Percentiles rank a stretch among this genome's conserved stretches.
These are phyloP conservation scores for Blastomussa wellsi DNA, from an alignment of 92 coral and sea anemone species.

Conservation along the genomic window DNA sequence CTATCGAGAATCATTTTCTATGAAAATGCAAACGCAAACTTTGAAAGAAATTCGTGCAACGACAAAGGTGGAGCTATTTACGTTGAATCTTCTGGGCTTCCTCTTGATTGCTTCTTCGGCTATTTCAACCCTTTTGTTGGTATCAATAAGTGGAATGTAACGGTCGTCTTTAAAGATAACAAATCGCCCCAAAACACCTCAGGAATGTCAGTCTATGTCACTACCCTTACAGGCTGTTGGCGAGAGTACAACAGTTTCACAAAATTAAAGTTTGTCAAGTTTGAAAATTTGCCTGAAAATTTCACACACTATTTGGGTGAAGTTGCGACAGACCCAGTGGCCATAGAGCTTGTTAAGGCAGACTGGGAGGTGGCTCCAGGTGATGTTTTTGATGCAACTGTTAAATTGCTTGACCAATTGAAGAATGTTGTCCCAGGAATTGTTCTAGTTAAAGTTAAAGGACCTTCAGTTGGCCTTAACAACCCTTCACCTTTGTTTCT, in stretches of 20 bases:
- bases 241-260: constrained; percentile 58
- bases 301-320: constrained; percentile 45
- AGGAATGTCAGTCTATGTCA: constrained; percentile 84
- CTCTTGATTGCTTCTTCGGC: constrained; percentile 78
- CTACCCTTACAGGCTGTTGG: constrained; percentile 81
- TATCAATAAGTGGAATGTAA: constrained; percentile 64
- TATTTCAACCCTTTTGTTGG: constrained; percentile 38
- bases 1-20: constrained; percentile 59
- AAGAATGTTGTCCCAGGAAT: constrained; percentile 74
- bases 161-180: constrained; percentile 72
- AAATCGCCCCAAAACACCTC: constrained; percentile 10
- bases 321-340: constrained; percentile 81
- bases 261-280: constrained; percentile 74
- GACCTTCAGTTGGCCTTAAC: constrained; percentile 32
- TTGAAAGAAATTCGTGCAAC: constrained; percentile 58
- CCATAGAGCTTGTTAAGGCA: constrained; percentile 38
- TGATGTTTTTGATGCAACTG: constrained; percentile 66
- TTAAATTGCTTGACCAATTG: constrained; percentile 78
- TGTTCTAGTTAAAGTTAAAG: constrained; percentile 48
- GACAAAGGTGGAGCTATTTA: constrained; percentile 93
- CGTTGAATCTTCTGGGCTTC: constrained; percentile 82
- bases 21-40: constrained; percentile 57
- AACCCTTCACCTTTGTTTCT: constrained; percentile 71
- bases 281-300: constrained; percentile 39
- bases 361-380: constrained; percentile 89